phyloP scores from a whole-genome alignment of 1,140 invertebrate genomes.

The Neodiprion fabricii region DNA sequence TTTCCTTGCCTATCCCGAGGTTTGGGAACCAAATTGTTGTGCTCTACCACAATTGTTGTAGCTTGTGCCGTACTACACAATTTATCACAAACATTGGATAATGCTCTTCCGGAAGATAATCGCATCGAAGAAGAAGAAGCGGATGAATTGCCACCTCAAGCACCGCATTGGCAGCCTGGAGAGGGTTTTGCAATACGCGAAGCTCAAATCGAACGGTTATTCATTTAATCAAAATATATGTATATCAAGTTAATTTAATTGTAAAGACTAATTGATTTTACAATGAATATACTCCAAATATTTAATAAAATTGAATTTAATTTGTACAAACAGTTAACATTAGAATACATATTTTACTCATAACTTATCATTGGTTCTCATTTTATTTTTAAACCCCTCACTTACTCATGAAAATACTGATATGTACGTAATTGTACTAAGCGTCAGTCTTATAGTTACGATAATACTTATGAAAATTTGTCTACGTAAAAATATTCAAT shows the following conservation, averaged over 20 bases:
- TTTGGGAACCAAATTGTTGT: slow-evolving; percentile 41
- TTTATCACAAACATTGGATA: slow-evolving; percentile 37
- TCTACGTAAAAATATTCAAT: not conserved
- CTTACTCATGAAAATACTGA: too few relatives aligned
- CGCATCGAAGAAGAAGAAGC: not conserved
- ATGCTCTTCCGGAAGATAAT: slow-evolving; percentile 18
- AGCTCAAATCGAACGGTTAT: not conserved
- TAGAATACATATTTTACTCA: too few relatives aligned
- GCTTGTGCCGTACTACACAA: slow-evolving; percentile 55
- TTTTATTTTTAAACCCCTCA: too few relatives aligned
- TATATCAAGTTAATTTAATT: not conserved
- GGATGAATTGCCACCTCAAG: not conserved
- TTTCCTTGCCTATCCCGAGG: slow-evolving; percentile 47
- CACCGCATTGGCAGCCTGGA: not conserved
- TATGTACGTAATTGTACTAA: not conserved
- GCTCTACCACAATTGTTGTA: slow-evolving; percentile 40
- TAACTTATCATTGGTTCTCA: too few relatives aligned
- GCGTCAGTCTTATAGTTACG: not conserved
- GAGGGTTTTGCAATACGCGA: not conserved
- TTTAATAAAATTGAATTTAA: too few relatives aligned
- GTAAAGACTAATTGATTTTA: too few relatives aligned
- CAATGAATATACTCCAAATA: too few relatives aligned
- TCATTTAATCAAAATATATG: not conserved
- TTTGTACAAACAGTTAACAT: too few relatives aligned
- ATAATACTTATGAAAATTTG: not conserved